Percentiles rank a stretch among this genome's conserved stretches.
Conservation (phyloP, 2,888 invertebrate species). For the Andrena bicolor region DNA sequence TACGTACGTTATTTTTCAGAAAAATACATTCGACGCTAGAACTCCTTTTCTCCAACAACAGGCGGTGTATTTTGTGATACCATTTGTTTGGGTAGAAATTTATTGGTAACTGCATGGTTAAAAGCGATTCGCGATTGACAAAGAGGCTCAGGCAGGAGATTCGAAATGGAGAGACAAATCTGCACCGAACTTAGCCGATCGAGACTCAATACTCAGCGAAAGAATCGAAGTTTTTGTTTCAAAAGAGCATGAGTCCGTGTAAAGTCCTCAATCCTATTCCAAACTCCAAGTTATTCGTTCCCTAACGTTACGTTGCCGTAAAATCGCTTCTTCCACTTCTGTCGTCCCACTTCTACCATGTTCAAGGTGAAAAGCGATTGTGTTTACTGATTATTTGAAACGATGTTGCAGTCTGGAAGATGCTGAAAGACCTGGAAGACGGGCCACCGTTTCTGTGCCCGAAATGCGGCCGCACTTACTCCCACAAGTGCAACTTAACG, state of each 20-base stretch:
- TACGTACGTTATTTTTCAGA: too few relatives aligned
- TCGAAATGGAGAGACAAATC: too few relatives aligned
- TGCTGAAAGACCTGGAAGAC: constrained; percentile 72
- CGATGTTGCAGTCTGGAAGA: constrained; percentile 74
- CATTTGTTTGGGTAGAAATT: too few relatives aligned
- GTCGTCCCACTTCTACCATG: constrained; percentile 6
- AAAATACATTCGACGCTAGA: too few relatives aligned
- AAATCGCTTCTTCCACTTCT: constrained; percentile 50
- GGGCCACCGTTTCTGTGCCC: constrained; percentile 80
- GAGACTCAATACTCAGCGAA: neutral
- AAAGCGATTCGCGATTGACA: too few relatives aligned
- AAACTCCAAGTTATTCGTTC: constrained; percentile 2
- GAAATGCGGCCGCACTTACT: constrained; percentile 81
- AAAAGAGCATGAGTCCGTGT: constrained; percentile 56
- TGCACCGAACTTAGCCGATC: too few relatives aligned
- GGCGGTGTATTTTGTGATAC: too few relatives aligned
- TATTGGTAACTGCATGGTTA: too few relatives aligned
- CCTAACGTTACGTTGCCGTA: constrained; percentile 31
- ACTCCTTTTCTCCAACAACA: too few relatives aligned
- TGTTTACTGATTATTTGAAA: constrained; percentile 36
- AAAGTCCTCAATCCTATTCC: neutral
- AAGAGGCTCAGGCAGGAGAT: too few relatives aligned
- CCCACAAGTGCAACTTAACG: constrained; percentile 81
- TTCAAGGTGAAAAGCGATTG: neutral
- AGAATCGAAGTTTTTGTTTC: constrained; percentile 1